Percentiles rank a stretch among this genome's conserved stretches.
phyloP scores from a whole-genome alignment of 1,140 invertebrate genomes.

The Drosophila sproati region DNA sequence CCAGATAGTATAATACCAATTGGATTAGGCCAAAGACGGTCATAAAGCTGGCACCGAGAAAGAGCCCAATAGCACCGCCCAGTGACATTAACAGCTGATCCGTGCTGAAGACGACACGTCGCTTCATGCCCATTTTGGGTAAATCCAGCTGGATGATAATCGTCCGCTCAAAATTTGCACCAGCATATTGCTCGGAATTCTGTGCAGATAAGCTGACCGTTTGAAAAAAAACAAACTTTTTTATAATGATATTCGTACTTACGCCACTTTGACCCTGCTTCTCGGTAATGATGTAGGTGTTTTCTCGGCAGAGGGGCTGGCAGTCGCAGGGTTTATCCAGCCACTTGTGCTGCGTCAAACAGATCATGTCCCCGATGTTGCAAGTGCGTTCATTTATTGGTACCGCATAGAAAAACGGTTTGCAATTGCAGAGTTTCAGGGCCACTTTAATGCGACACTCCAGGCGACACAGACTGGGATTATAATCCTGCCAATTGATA shows the following conservation, averaged over 20 bases:
- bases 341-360: slow-evolving; percentile 64
- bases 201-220: slow-evolving; percentile 2
- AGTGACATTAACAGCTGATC: slow-evolving; percentile 80
- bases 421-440: slow-evolving; percentile 62
- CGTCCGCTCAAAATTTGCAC: slow-evolving; percentile 64
- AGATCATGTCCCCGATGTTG: slow-evolving; percentile 63
- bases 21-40: slow-evolving; percentile 66
- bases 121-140: slow-evolving; percentile 75
- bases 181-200: slow-evolving; percentile 42
- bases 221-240: background rate
- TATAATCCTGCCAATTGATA: slow-evolving; percentile 51
- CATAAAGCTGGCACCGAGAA: slow-evolving; percentile 81
- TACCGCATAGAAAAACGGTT: slow-evolving; percentile 72
- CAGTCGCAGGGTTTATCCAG: slow-evolving; percentile 55
- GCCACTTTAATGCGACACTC: slow-evolving; percentile 74
- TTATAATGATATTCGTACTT: slow-evolving; percentile 3
- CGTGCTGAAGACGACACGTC: slow-evolving; percentile 75
- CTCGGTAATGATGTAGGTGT: slow-evolving; percentile 52
- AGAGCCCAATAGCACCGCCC: slow-evolving; percentile 76
- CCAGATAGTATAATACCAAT: slow-evolving; percentile 48
- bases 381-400: slow-evolving; percentile 48
- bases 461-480: slow-evolving; percentile 68
- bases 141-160: slow-evolving; percentile 62
- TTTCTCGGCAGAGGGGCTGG: slow-evolving; percentile 60
- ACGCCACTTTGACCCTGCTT: slow-evolving; percentile 49